Conservation (phyloP, 37 sponge, comb jelly and placozoan genomes). For the Dysidea cf. avara region DNA sequence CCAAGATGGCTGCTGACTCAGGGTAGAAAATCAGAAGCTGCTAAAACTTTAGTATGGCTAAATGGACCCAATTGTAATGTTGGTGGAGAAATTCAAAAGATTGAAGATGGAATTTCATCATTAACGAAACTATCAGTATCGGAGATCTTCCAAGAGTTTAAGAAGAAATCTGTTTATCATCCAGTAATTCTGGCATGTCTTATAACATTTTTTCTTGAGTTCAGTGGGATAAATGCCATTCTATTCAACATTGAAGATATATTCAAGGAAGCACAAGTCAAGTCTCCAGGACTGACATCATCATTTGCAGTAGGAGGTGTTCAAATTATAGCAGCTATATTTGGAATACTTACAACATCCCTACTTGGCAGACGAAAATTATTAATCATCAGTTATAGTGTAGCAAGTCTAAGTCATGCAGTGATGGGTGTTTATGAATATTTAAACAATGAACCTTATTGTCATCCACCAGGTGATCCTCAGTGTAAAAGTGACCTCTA, state of each 20-base stretch:
- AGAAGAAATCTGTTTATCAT: not conserved
- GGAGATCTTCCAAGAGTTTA: not conserved
- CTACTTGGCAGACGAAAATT: slow-evolving; percentile 53
- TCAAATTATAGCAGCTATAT: slow-evolving; percentile 45
- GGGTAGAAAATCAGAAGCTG: too few species aligned
- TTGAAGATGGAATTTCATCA: not conserved
- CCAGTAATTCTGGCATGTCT: slow-evolving; percentile 3
- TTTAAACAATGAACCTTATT: too few species aligned
- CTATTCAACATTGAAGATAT: slow-evolving; percentile 54
- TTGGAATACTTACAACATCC: slow-evolving; percentile 65
- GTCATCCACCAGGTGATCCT: too few species aligned
- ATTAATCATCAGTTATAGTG: slow-evolving; percentile 38
- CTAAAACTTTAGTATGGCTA: too few species aligned
- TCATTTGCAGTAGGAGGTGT: slow-evolving; percentile 41
- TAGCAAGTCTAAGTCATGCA: too few species aligned
- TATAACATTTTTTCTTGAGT: slow-evolving; percentile 79
- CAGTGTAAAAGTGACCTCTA: too few species aligned
- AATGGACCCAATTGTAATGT: too few species aligned
- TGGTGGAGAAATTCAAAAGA: not conserved
- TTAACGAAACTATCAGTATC: not conserved
- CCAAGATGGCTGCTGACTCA: too few species aligned
- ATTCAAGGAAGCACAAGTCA: slow-evolving; percentile 20
- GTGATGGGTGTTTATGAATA: too few species aligned
- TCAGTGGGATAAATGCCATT: slow-evolving; percentile 78
- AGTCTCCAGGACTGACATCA: too few species aligned